Evolutionary conservation across 2,888 invertebrate genomes (phyloP).

Genomic region (Phragmatobia fuliginosa): DNA sequence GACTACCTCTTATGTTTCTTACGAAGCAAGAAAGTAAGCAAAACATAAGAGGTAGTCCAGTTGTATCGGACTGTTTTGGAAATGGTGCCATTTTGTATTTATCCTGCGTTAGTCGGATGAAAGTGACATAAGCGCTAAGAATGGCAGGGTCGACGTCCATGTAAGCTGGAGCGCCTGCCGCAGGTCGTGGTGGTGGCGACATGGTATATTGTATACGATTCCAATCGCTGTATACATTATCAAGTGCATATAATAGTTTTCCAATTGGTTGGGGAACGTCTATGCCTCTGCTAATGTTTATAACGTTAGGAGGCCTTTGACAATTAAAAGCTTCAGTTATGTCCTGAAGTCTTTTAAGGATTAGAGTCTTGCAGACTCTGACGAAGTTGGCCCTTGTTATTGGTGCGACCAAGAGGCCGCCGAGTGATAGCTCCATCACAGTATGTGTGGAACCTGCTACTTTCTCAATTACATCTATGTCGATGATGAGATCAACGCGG

Average conservation of each 20-base stretch:
- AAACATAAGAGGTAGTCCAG: not conserved
- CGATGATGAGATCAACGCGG: no score
- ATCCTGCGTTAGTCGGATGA: not conserved
- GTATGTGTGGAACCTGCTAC: not conserved
- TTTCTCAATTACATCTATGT: no score
- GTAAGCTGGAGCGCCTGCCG: not conserved
- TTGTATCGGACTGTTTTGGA: not conserved
- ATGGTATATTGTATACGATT: not conserved
- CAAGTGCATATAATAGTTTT: not conserved
- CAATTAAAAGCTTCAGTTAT: not conserved
- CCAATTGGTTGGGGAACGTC: not conserved
- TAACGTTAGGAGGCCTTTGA: not conserved
- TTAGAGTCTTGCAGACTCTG: not conserved
- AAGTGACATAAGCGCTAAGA: not conserved
- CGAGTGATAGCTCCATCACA: not conserved
- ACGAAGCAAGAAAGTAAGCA: no score
- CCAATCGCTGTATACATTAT: not conserved
- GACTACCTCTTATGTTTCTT: no score
- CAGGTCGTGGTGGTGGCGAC: not conserved
- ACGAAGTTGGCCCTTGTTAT: not conserved
- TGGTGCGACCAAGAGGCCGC: not conserved
- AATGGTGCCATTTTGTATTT: not conserved
- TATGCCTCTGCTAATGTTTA: not conserved
- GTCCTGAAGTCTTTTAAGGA: not conserved
- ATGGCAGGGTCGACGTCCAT: not conserved